Conservation (phyloP, 1,140 invertebrate species). For the Andrena cerasifolii region DNA sequence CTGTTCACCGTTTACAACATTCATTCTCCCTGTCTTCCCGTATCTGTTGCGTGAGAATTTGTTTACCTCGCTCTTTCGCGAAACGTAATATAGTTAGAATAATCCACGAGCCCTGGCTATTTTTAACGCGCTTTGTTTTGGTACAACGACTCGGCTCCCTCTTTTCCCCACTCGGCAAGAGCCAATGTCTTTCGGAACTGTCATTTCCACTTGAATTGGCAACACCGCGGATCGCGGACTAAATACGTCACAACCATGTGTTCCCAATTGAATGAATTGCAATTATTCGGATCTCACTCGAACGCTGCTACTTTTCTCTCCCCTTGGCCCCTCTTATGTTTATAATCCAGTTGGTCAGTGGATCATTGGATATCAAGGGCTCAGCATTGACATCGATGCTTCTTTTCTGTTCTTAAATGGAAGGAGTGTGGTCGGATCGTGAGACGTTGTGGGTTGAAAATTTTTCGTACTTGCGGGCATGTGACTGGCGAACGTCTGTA, state of each 20-base stretch:
- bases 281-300: neutral
- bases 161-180: conserved; percentile 1
- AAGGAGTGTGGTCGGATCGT: no score
- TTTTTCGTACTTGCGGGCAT: no score
- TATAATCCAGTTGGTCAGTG: no score
- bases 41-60: neutral
- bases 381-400: no score
- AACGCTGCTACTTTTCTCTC: neutral
- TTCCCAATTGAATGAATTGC: conserved; percentile 27
- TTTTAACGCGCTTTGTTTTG: conserved; percentile 64
- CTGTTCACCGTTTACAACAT: neutral
- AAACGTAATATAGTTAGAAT: conserved; percentile 39
- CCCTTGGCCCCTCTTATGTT: neutral
- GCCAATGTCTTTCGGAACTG: conserved; percentile 14
- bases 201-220: conserved; percentile 35
- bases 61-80: conserved; percentile 10
- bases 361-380: no score
- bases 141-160: conserved; percentile 53
- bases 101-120: conserved; percentile 31
- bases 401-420: no score
- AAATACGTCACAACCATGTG: conserved; percentile 33
- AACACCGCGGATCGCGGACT: conserved; percentile 19
- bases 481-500: no score
- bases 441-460: no score
- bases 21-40: neutral